Conservation (phyloP, 2,888 invertebrate genomes). For the Himalopsyche japonica region DNA sequence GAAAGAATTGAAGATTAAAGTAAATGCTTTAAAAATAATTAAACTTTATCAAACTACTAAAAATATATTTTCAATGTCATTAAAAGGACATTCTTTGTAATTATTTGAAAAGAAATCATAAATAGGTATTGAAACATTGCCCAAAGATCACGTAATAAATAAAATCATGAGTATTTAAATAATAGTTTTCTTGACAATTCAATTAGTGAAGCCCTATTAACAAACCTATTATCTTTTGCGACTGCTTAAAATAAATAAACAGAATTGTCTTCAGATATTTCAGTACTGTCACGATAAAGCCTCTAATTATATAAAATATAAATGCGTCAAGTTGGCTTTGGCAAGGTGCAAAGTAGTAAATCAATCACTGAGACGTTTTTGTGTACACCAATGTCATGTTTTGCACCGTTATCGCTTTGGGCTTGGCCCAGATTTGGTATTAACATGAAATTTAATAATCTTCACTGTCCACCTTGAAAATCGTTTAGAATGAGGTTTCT, state of each 20-base stretch:
- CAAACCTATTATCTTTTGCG: not conserved
- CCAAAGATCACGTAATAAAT: too few species aligned
- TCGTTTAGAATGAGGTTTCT: too few species aligned
- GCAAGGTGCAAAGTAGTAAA: not conserved
- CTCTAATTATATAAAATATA: not conserved
- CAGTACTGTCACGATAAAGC: not conserved
- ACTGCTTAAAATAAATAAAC: not conserved
- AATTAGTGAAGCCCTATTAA: not conserved
- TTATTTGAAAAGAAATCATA: too few species aligned
- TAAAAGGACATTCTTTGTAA: too few species aligned
- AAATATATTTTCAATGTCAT: too few species aligned
- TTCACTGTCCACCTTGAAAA: not conserved
- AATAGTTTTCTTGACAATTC: not conserved
- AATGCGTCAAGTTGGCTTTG: not conserved
- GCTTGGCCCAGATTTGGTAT: not conserved
- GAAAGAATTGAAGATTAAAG: too few species aligned
- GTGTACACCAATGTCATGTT: not conserved
- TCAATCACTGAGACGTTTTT: not conserved
- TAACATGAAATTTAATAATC: not conserved
- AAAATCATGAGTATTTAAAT: not conserved
- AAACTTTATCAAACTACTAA: too few species aligned
- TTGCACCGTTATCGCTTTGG: not conserved
- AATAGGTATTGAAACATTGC: too few species aligned
- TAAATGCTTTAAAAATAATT: too few species aligned
- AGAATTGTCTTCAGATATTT: not conserved